These are phyloP conservation scores for Synaphobranchus kaupii DNA, from an alignment of 2,797 vertebrate species.

Conservation along the genomic window DNA sequence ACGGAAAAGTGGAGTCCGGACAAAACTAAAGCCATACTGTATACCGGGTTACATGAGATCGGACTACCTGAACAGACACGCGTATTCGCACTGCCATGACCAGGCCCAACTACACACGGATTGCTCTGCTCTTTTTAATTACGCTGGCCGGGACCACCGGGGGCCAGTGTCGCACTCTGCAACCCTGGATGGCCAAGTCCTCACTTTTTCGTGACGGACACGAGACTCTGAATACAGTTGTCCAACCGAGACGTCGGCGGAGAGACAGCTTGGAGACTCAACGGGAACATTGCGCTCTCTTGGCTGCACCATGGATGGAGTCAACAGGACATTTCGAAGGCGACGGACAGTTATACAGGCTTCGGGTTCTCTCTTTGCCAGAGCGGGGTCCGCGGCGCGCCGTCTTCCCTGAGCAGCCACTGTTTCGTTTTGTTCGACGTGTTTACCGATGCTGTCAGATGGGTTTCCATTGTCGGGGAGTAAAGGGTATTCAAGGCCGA, in stretches of 20 bases:
- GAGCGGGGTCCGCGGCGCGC: slow-evolving; percentile 41
- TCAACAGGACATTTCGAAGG: slow-evolving; percentile 37
- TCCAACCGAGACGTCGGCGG: slow-evolving; percentile 44
- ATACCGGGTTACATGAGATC: slow-evolving; percentile 1
- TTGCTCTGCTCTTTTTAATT: slow-evolving; percentile 50
- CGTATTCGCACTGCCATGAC: slow-evolving; percentile 32
- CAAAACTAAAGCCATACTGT: neutral
- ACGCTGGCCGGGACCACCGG: slow-evolving; percentile 40
- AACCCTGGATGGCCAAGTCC: slow-evolving; percentile 30
- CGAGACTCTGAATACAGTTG: slow-evolving; percentile 44
- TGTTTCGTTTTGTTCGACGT: slow-evolving; percentile 70
- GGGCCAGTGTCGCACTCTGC: slow-evolving; percentile 53
- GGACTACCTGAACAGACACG: neutral
- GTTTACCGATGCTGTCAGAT: slow-evolving; percentile 78
- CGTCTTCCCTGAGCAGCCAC: slow-evolving; percentile 71
- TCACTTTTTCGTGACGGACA: slow-evolving; percentile 4
- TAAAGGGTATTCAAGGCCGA: slow-evolving; percentile 77
- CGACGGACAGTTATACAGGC: slow-evolving; percentile 50
- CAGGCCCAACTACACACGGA: slow-evolving; percentile 41
- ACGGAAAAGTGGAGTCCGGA: slow-evolving; percentile 26
- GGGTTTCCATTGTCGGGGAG: slow-evolving; percentile 64
- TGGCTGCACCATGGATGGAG: slow-evolving; percentile 68
- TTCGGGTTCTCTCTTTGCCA: slow-evolving; percentile 58
- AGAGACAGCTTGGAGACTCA: slow-evolving; percentile 47
- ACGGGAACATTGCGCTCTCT: slow-evolving; percentile 62